phyloP scores from a whole-genome alignment of 2,888 invertebrate genomes.

The Sialis fuliginosa region DNA sequence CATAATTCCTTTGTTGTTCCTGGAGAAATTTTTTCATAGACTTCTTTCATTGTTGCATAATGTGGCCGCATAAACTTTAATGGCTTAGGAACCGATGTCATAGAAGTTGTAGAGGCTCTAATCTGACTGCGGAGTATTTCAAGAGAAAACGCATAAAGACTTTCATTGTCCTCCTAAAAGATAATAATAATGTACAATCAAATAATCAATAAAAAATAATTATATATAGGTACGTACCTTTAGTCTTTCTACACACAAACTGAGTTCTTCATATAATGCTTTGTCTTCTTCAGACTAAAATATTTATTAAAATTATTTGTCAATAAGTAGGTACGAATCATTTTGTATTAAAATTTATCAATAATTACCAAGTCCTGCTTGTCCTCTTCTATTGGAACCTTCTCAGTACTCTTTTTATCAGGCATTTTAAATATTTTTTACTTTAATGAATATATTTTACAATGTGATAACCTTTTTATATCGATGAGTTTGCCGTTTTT shows the following conservation, averaged over 20 bases:
- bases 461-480: too few relatives aligned
- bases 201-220: not conserved
- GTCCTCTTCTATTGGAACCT: too few relatives aligned
- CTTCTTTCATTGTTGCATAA: constrained; percentile 40
- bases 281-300: constrained; percentile 52
- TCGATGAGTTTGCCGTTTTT: too few relatives aligned
- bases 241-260: constrained; percentile 50
- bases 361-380: too few relatives aligned
- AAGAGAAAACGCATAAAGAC: constrained; percentile 20
- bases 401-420: too few relatives aligned
- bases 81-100: constrained; percentile 67
- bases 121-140: constrained; percentile 39
- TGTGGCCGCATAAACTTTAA: constrained; percentile 52
- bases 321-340: too few relatives aligned
- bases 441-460: too few relatives aligned
- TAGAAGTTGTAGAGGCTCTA: constrained; percentile 55
- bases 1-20: constrained; percentile 36
- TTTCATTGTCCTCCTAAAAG: constrained; percentile 20
- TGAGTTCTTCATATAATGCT: constrained; percentile 54
- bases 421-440: too few relatives aligned
- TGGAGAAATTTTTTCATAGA: constrained; percentile 34
- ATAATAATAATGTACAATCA: not conserved
- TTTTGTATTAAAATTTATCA: too few relatives aligned
- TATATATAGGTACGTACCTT: constrained; percentile 27
- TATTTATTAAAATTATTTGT: not conserved